Conservation (phyloP, 2,797 vertebrate species). For the Sphenopsis melanotis region DNA sequence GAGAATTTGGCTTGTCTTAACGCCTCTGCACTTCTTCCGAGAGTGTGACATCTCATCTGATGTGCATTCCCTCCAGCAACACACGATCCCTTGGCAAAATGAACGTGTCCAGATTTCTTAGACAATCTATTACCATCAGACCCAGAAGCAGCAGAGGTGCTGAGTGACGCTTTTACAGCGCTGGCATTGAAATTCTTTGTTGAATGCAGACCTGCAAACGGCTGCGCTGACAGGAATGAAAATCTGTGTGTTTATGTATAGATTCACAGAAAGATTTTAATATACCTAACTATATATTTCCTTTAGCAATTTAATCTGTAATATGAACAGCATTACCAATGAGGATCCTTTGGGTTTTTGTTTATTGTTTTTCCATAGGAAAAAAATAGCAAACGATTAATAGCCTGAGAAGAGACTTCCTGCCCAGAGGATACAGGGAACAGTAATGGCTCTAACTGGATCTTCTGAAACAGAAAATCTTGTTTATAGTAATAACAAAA, state of each 20-base stretch:
- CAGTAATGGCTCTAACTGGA: neutral
- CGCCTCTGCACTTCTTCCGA: slow-evolving; percentile 37
- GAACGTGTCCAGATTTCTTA: slow-evolving; percentile 64
- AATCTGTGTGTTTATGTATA: neutral
- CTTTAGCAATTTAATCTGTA: neutral
- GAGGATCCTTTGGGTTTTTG: neutral
- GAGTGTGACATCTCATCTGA: slow-evolving; percentile 71
- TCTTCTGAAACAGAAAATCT: neutral
- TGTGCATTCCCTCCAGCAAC: slow-evolving; percentile 65
- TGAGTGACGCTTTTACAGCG: slow-evolving; percentile 9
- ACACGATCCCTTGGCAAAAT: slow-evolving; percentile 39
- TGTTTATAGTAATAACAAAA: slow-evolving; percentile 8
- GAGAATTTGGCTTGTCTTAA: slow-evolving; percentile 61
- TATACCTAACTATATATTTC: neutral
- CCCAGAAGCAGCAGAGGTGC: neutral
- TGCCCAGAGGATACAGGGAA: neutral
- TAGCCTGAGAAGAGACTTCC: neutral
- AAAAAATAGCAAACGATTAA: neutral
- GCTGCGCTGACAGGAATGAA: neutral
- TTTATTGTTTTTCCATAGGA: slow-evolving; percentile 5
- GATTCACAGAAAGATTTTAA: neutral
- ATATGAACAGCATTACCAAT: neutral
- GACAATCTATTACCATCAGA: slow-evolving; percentile 46
- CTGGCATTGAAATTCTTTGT: slow-evolving; percentile 10
- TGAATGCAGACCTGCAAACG: slow-evolving; percentile 1